phyloP scores from a whole-genome alignment of 2,113 vertebrate species.

The Nerophis lumbriciformis region DNA sequence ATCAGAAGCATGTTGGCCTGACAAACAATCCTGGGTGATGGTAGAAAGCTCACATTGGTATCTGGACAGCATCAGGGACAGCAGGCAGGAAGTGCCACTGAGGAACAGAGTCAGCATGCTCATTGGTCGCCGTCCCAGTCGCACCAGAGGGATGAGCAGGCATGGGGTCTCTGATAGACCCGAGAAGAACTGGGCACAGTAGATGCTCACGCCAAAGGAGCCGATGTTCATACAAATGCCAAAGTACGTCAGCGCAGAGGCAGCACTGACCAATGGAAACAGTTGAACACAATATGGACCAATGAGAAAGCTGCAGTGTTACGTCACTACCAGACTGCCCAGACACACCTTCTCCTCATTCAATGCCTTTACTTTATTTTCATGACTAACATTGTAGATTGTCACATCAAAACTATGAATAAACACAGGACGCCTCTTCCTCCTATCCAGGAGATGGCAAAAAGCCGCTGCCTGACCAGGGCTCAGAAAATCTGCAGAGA shows the following conservation, averaged over 20 bases:
- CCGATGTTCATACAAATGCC: constrained; percentile 72
- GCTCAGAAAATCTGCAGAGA: too few species aligned
- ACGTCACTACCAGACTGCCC: neutral
- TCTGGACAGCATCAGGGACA: constrained; percentile 60
- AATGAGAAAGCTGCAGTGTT: neutral
- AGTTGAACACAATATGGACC: neutral
- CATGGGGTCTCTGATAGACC: constrained; percentile 67
- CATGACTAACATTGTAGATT: too few species aligned
- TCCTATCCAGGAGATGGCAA: too few species aligned
- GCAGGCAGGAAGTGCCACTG: constrained; percentile 61
- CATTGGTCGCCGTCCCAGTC: constrained; percentile 55
- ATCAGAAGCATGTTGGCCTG: neutral
- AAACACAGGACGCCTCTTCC: too few species aligned
- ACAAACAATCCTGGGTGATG: neutral
- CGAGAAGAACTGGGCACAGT: constrained; percentile 73
- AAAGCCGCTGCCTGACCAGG: too few species aligned
- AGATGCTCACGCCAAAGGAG: constrained; percentile 65
- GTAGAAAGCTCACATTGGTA: constrained; percentile 42
- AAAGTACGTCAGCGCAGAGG: constrained; percentile 62
- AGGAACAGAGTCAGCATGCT: constrained; percentile 62
- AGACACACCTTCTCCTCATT: too few species aligned
- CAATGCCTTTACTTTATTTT: too few species aligned
- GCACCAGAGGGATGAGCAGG: constrained; percentile 61
- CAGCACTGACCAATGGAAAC: constrained; percentile 17
- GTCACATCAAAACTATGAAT: too few species aligned